Conservation (phyloP, 1,140 invertebrate species). For the Zelostemma sp. region DNA sequence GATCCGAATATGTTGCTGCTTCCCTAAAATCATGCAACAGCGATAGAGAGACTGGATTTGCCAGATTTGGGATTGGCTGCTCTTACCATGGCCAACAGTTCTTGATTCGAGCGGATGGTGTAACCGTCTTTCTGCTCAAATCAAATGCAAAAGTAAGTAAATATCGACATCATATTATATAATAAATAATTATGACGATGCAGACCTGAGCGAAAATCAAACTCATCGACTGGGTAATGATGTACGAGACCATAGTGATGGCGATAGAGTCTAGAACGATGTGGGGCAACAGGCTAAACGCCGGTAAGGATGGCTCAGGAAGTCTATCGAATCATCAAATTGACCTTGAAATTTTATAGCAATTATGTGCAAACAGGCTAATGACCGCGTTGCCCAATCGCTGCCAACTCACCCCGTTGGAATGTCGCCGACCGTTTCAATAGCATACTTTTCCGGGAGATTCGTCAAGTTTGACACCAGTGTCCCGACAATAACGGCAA, state of each 20-base stretch:
- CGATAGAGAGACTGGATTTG: constrained; percentile 17
- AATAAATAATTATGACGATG: no score
- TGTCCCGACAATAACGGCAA: constrained; percentile 87
- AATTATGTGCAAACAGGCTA: constrained; percentile 32
- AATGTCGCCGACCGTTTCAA: constrained; percentile 80
- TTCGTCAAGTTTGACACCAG: constrained; percentile 75
- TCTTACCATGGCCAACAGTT: constrained; percentile 74
- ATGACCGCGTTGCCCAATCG: no score
- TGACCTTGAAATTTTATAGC: constrained; percentile 54
- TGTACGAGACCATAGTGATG: constrained; percentile 83
- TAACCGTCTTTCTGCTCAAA: constrained; percentile 84
- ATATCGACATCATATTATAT: no score
- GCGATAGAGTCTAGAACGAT: constrained; percentile 76
- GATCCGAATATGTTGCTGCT: constrained; percentile 66
- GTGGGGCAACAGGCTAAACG: constrained; percentile 68
- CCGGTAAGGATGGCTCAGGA: constrained; percentile 67
- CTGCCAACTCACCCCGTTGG: constrained; percentile 81
- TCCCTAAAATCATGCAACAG: no score
- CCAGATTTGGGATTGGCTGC: no score
- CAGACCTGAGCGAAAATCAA: constrained; percentile 82
- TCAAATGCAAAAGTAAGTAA: no score
- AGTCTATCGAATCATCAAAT: constrained; percentile 60
- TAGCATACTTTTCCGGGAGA: constrained; percentile 72
- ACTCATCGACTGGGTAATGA: constrained; percentile 83
- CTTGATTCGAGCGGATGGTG: constrained; percentile 83